Evolutionary conservation across 2,113 vertebrate genomes (phyloP).

Genomic region (Pseudorhombus dupliciocellatus): DNA sequence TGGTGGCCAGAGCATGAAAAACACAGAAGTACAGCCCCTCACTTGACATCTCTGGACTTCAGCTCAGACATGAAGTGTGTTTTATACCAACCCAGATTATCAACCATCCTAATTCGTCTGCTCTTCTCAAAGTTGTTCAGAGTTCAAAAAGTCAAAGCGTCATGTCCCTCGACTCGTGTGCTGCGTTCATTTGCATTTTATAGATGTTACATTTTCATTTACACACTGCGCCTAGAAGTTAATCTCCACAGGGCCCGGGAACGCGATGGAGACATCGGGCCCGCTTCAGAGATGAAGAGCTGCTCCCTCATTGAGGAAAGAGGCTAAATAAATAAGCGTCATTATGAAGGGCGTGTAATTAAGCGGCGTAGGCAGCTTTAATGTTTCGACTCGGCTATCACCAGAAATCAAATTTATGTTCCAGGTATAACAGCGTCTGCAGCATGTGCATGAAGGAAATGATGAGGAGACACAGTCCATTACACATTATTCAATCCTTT

Average conservation of each 20-base stretch:
- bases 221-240: constrained; percentile 9
- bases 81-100: neutral
- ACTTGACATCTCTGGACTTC: no score
- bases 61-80: no score
- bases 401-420: constrained; percentile 5
- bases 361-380: neutral
- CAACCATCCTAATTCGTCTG: neutral
- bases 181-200: constrained; percentile 24
- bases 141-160: constrained; percentile 19
- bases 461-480: constrained; percentile 50
- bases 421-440: constrained; percentile 16
- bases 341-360: neutral
- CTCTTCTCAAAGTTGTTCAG: neutral
- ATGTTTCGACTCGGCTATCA: constrained; percentile 16
- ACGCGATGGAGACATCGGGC: neutral
- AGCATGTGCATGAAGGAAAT: constrained; percentile 29
- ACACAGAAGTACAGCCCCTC: no score
- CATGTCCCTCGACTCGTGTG: constrained; percentile 9
- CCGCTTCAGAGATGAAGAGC: constrained; percentile 10
- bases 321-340: neutral
- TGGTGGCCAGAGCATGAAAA: neutral
- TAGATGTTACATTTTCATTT: constrained; percentile 13
- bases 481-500: constrained; percentile 64
- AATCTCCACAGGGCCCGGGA: constrained; percentile 1
- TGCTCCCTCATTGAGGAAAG: neutral